phyloP scores from a whole-genome alignment of 1,140 invertebrate genomes.

The Adoxophyes honmai region DNA sequence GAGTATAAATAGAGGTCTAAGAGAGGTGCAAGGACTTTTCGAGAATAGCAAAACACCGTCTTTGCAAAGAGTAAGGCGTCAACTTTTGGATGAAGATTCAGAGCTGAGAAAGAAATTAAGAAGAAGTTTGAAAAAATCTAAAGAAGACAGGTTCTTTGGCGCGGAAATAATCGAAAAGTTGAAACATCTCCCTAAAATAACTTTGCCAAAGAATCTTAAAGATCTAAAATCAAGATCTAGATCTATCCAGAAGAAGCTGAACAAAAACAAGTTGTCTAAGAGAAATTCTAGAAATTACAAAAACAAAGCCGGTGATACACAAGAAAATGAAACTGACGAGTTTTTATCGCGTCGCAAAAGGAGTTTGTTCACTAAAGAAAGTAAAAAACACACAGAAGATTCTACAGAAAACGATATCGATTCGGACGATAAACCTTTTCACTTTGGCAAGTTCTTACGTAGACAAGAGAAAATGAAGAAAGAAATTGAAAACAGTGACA shows the following conservation, averaged over 20 bases:
- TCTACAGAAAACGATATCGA: conserved; percentile 41
- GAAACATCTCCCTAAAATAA: background rate
- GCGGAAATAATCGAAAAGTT: background rate
- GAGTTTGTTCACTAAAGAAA: conserved; percentile 2
- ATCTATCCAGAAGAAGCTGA: background rate
- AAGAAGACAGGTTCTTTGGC: background rate
- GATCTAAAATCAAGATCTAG: conserved; percentile 1
- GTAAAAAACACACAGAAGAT: background rate
- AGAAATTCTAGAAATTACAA: conserved; percentile 20
- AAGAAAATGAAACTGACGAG: conserved; percentile 3
- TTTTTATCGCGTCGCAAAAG: background rate
- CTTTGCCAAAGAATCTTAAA: background rate
- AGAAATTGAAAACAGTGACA: conserved; percentile 25
- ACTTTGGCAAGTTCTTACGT: conserved; percentile 39
- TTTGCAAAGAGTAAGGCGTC: conserved; percentile 21
- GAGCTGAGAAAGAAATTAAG: background rate
- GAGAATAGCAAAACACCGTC: conserved; percentile 18
- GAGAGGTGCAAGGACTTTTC: conserved; percentile 21
- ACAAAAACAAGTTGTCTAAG: background rate
- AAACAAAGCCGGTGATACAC: conserved; percentile 20
- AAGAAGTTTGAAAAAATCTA: conserved; percentile 9
- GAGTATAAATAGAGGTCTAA: conserved; percentile 37
- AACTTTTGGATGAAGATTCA: conserved; percentile 17
- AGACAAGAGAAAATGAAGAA: conserved; percentile 33
- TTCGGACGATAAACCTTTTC: conserved; percentile 23